Conservation (phyloP, 2,113 vertebrate genomes). For the Eonycteris spelaea region DNA sequence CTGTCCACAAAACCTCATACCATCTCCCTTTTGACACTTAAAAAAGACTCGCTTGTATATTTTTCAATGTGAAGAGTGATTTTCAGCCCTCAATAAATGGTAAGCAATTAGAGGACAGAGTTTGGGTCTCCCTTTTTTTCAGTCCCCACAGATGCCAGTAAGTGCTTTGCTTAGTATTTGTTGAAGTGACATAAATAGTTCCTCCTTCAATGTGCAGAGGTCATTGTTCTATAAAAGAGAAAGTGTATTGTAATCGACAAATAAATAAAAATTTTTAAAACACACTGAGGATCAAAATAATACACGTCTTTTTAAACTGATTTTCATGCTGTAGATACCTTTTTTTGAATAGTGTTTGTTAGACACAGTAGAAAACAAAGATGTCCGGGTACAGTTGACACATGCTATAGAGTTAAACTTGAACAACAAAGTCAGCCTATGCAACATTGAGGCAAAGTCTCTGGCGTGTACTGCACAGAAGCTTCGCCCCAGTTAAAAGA, state of each 20-base stretch:
- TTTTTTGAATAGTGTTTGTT: neutral
- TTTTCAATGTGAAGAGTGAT: neutral
- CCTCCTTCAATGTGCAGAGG: neutral
- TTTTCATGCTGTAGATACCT: neutral
- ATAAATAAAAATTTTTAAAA: neutral
- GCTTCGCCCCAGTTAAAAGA: neutral
- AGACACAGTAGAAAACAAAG: neutral
- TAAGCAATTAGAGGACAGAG: neutral
- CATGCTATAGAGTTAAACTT: neutral
- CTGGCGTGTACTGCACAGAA: neutral
- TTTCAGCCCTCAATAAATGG: neutral
- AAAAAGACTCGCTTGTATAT: neutral
- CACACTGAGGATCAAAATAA: neutral
- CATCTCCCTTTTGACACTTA: neutral
- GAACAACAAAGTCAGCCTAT: neutral
- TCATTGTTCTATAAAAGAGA: neutral
- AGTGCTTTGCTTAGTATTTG: neutral
- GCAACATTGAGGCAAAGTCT: neutral
- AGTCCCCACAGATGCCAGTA: neutral
- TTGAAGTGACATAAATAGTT: neutral
- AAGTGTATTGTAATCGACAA: neutral
- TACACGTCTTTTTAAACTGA: neutral
- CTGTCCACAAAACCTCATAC: neutral
- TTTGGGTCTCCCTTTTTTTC: neutral
- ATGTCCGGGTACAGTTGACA: neutral